Percentiles rank a stretch among this genome's conserved stretches.
Evolutionary conservation across 2,797 vertebrate genomes (phyloP).

Genomic region (Enteromius trimaculatus): DNA sequence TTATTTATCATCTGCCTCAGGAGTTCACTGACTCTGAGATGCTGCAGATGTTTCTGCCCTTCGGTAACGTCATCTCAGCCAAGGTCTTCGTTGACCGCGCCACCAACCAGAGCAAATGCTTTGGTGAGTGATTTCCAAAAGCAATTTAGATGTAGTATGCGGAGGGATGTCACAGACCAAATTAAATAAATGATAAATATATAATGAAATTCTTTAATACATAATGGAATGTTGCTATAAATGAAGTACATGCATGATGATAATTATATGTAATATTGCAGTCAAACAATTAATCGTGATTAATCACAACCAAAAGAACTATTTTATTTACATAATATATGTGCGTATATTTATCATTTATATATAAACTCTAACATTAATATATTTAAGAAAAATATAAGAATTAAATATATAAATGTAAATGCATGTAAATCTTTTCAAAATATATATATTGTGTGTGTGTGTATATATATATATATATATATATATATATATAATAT

Average conservation of each 20-base stretch:
- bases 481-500: too few species aligned
- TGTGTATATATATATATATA: too few species aligned
- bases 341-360: too few species aligned
- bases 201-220: background rate
- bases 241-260: background rate
- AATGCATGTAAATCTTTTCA: too few species aligned
- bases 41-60: slow-evolving; percentile 96
- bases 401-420: too few species aligned
- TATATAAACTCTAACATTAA: too few species aligned
- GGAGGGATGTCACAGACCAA: background rate
- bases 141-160: background rate
- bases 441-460: too few species aligned
- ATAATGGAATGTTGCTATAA: background rate
- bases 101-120: slow-evolving; percentile 98
- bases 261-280: too few species aligned
- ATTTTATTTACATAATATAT: too few species aligned
- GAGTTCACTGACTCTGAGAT: slow-evolving; percentile 97
- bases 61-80: slow-evolving; percentile 97
- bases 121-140: slow-evolving; percentile 79
- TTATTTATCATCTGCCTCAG: slow-evolving; percentile 98
- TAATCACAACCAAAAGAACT: too few species aligned
- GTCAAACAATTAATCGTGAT: too few species aligned
- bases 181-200: background rate
- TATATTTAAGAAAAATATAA: too few species aligned
- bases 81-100: slow-evolving; percentile 98